Conservation (phyloP, 2,113 vertebrate species). For the Arvicanthis niloticus region DNA sequence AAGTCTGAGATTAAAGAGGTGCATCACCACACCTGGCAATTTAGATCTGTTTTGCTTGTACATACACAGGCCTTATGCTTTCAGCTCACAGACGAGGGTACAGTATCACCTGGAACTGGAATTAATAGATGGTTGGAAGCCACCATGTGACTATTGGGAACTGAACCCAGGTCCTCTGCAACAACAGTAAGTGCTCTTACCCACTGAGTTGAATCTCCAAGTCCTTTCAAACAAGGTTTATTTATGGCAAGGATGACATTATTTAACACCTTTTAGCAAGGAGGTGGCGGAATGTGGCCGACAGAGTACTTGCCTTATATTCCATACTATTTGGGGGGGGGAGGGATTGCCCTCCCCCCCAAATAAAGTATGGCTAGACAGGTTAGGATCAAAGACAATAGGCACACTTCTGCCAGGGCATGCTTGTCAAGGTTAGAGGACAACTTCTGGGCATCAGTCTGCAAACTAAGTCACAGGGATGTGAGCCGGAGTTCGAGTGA, state of each 20-base stretch:
- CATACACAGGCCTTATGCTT: neutral
- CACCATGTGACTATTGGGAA: neutral
- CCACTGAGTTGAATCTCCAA: neutral
- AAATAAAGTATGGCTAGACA: neutral
- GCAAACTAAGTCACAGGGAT: neutral
- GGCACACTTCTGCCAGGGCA: too few species aligned
- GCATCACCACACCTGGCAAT: neutral
- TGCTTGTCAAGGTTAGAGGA: too few species aligned
- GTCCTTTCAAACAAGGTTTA: neutral
- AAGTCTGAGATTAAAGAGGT: neutral
- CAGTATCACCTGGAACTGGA: neutral
- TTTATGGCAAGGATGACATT: neutral
- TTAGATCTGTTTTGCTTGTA: neutral
- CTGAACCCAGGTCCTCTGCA: neutral
- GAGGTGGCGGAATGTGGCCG: neutral
- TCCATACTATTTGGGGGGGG: neutral
- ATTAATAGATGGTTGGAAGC: neutral
- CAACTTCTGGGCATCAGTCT: neutral
- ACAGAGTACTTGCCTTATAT: neutral
- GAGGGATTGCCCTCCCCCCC: neutral
- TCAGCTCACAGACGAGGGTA: neutral
- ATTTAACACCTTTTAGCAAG: neutral
- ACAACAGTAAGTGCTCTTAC: neutral
- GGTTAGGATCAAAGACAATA: neutral
- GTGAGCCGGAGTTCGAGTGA: neutral